phyloP scores from a whole-genome alignment of 2,113 vertebrate genomes.

The Nibea coibor region DNA sequence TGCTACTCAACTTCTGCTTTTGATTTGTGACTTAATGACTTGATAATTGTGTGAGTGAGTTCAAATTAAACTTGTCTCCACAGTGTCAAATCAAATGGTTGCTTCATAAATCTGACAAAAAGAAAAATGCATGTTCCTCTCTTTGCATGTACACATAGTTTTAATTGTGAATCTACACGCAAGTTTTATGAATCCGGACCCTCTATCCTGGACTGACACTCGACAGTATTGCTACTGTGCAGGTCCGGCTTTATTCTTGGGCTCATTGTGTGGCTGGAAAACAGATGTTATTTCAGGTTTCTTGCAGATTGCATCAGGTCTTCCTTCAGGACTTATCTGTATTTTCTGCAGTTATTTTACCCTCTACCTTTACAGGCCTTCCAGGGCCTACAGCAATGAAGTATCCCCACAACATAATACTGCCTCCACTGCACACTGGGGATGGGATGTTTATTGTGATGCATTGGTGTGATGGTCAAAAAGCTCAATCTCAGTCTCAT shows the following conservation, averaged over 20 bases:
- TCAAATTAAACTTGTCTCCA: too few relatives aligned
- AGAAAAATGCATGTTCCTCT: too few relatives aligned
- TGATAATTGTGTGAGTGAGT: too few relatives aligned
- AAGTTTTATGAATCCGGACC: too few relatives aligned
- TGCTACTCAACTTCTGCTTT: too few relatives aligned
- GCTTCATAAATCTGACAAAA: too few relatives aligned
- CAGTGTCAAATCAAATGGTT: too few relatives aligned
- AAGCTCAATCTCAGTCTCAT: neutral
- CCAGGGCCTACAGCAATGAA: neutral
- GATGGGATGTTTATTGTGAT: neutral
- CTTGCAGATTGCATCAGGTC: neutral
- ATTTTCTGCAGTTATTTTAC: neutral
- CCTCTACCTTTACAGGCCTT: neutral
- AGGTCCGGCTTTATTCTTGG: neutral
- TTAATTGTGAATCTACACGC: too few relatives aligned
- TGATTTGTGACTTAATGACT: too few relatives aligned
- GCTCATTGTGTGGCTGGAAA: neutral
- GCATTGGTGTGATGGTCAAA: neutral
- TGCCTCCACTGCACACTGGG: conserved; percentile 4
- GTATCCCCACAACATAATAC: neutral
- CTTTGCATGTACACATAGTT: too few relatives aligned
- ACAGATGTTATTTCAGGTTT: neutral
- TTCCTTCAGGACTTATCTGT: neutral
- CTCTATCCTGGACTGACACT: neutral
- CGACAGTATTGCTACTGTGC: neutral